phyloP scores from a whole-genome alignment of 2,888 invertebrate genomes.

The Allolobophora icterica region DNA sequence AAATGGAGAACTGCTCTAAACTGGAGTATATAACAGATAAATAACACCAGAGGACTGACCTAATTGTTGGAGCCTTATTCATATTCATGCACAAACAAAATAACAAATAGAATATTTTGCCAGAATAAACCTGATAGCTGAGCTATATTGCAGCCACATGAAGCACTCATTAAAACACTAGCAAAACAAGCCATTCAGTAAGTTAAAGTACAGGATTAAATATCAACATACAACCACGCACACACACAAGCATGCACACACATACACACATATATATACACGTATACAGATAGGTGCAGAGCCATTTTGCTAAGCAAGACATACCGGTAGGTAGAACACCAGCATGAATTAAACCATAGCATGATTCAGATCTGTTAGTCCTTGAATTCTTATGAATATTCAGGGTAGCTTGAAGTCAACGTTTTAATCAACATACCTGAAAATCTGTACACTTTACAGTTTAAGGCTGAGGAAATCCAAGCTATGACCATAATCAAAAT shows the following conservation, averaged over 20 bases:
- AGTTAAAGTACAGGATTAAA: background rate
- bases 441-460: background rate
- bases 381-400: background rate
- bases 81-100: background rate
- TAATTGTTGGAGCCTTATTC: slow-evolving; percentile 9
- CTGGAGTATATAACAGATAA: background rate
- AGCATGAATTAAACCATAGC: slow-evolving; percentile 5
- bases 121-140: background rate
- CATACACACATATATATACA: background rate
- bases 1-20: background rate
- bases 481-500: background rate
- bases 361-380: background rate
- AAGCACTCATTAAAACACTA: slow-evolving; percentile 1
- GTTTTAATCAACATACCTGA: background rate
- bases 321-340: background rate
- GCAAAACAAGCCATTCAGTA: background rate
- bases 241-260: background rate
- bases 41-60: background rate
- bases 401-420: background rate
- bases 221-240: background rate
- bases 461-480: background rate
- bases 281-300: background rate
- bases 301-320: background rate
- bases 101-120: slow-evolving; percentile 2
- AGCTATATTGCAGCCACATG: slow-evolving; percentile 17